These are phyloP conservation scores for Xenops minutus DNA, from an alignment of 2,797 vertebrate genomes.

Conservation along the genomic window DNA sequence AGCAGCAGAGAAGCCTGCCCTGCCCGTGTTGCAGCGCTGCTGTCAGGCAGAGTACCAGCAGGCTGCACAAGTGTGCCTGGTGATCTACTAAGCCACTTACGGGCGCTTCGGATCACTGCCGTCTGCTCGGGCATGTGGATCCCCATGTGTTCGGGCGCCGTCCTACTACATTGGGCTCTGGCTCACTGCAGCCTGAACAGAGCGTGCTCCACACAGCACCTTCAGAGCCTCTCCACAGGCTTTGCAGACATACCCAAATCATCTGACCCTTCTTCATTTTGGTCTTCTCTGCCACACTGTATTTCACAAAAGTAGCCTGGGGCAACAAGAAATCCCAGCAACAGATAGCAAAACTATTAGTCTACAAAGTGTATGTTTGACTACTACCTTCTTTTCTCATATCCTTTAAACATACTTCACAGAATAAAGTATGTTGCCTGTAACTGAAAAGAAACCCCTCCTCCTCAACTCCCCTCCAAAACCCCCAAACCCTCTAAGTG, in stretches of 20 bases:
- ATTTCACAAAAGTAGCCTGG: background rate
- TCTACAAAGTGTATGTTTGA: background rate
- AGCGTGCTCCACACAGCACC: rapidly evolving
- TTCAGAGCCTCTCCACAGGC: background rate
- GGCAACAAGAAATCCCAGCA: background rate
- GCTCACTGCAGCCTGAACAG: background rate
- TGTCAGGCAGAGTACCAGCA: background rate
- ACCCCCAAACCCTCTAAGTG: background rate
- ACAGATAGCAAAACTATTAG: background rate
- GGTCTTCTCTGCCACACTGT: background rate
- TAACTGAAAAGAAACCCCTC: background rate
- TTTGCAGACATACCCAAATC: background rate
- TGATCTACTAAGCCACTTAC: constrained; percentile 38
- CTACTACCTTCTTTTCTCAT: background rate
- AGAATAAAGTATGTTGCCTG: background rate
- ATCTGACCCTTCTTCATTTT: background rate
- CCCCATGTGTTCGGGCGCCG: background rate
- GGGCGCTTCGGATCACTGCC: background rate
- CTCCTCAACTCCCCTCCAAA: background rate
- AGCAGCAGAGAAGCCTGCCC: background rate
- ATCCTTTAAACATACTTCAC: background rate
- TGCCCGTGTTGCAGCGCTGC: background rate
- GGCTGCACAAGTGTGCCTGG: background rate
- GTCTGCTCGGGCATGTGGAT: background rate
- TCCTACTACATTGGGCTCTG: background rate